Base-by-base conservation (phyloP, 2,113 vertebrate species). In the Macquaria ambigua region DNA sequence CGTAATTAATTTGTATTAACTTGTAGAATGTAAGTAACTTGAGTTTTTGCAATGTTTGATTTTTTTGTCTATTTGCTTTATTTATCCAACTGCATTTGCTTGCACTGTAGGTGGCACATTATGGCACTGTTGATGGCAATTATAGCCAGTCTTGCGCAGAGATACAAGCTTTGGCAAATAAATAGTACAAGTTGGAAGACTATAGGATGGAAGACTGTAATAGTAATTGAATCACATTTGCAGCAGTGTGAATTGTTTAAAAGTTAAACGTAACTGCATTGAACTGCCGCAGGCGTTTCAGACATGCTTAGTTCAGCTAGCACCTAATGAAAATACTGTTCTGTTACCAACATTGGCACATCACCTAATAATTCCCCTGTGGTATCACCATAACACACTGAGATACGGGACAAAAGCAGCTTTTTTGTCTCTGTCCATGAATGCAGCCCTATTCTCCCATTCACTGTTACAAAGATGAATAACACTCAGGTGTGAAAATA, bases 401-500 rank as follows among this genome's bases (percentile, higher is more conserved):
- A 68, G 25, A 78, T 31, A 12, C 0, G 8, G 48, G 34, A 86
- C 53, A 70, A 48, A 39, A 55, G 5, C 0, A n/a, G n/a, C 34
- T 48, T 52, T 55, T 77, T 74, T 25, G 14, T 34, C 2, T 62
- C 20, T 53, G 23, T 41, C 46, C 64, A 91, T 81, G 25, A 86
- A 83, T 79, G 39, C 43, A 39, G 10, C 70, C 61, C 59, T 15
- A 23, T 50, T 91, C 71, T 82, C 52, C 63, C 9, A 28, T 78
- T 83, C 77, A 67, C 58, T 28, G 28, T 82, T 81, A 56, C 70
- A 53, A 61, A 83, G 79, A 91, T 81, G 85, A 93, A 88, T 89
- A 87, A 90, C 72, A 73, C 82, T 72, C 75, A 87, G 93, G 89
- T 90, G 89, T 76, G 85, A 85, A 90, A 90, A 92, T 88, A 89